Evolutionary conservation across 30 jellyfish, hydroid and myxozoan genomes (phyloP).

Genomic region (Phacellophora camtschatica): DNA sequence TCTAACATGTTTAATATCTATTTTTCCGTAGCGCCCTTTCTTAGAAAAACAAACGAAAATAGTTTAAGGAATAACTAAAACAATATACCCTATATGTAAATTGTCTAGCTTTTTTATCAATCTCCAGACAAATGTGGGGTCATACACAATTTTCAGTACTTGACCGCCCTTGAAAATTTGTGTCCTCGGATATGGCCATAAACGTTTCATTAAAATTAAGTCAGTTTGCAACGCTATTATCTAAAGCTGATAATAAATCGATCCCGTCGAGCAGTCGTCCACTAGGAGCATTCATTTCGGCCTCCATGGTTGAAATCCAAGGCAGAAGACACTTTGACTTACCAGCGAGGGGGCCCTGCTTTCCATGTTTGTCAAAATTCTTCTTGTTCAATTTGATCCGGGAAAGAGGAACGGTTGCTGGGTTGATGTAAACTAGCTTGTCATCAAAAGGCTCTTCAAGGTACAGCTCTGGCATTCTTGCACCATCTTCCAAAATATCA

Average conservation of each 20-base stretch:
- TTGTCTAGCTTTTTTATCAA: too few relatives aligned
- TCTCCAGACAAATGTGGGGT: too few relatives aligned
- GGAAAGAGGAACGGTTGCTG: slow-evolving; percentile 39
- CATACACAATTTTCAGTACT: too few relatives aligned
- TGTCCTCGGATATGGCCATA: too few relatives aligned
- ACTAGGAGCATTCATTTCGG: slow-evolving; percentile 77
- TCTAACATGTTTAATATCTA: too few relatives aligned
- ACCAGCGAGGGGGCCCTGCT: not conserved
- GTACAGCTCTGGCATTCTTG: slow-evolving; percentile 58
- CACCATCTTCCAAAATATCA: slow-evolving; percentile 12
- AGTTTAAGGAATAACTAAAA: too few relatives aligned
- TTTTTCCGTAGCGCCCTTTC: too few relatives aligned
- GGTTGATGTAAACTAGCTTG: slow-evolving; percentile 22
- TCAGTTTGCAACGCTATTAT: slow-evolving; percentile 15
- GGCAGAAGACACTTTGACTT: slow-evolving; percentile 49
- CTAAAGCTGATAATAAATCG: slow-evolving; percentile 68
- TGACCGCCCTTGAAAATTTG: too few relatives aligned
- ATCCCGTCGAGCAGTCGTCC: slow-evolving; percentile 67
- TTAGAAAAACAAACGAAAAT: too few relatives aligned
- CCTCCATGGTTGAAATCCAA: slow-evolving; percentile 63
- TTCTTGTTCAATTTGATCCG: not conserved
- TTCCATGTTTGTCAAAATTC: not conserved
- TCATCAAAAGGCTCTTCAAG: slow-evolving; percentile 64
- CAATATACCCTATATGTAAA: too few relatives aligned
- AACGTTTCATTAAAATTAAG: not conserved